Percentiles rank a stretch among this genome's conserved stretches.
These are phyloP conservation scores for Seriola dumerili DNA, from an alignment of 2,113 vertebrate genomes.

Conservation along the genomic window DNA sequence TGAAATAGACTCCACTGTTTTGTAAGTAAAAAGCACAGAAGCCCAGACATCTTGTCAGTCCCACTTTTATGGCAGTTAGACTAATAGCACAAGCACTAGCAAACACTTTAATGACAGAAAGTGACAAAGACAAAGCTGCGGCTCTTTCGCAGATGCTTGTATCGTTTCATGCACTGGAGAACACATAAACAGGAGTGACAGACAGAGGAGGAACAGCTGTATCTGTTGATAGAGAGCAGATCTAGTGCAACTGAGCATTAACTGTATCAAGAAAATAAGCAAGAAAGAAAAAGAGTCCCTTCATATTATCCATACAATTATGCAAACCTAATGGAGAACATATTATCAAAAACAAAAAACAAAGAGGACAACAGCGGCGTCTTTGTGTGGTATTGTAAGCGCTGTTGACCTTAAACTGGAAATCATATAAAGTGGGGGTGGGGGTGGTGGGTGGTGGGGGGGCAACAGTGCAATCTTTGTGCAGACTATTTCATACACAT, in stretches of 20 bases:
- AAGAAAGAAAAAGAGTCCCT: constrained; percentile 5
- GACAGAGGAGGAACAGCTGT: constrained; percentile 32
- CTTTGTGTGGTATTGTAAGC: constrained; percentile 32
- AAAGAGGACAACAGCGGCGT: constrained; percentile 34
- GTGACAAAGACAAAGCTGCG: constrained; percentile 32
- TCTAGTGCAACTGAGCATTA: not conserved
- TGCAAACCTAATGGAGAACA: constrained; percentile 35
- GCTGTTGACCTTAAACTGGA: constrained; percentile 34
- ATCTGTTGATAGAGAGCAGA: not conserved
- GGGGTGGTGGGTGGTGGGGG: not conserved
- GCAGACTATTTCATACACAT: constrained; percentile 8
- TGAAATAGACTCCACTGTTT: not conserved
- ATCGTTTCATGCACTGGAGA: constrained; percentile 15
- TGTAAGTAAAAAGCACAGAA: constrained; percentile 22
- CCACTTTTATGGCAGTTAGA: constrained; percentile 13
- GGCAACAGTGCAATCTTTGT: constrained; percentile 56
- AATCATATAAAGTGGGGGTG: constrained; percentile 44
- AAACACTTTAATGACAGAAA: constrained; percentile 41
- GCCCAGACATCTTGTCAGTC: constrained; percentile 10
- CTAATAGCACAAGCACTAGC: constrained; percentile 20
- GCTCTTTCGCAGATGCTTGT: constrained; percentile 22
- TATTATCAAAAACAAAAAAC: constrained; percentile 14
- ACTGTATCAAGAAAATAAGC: not conserved
- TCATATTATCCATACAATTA: constrained; percentile 21
- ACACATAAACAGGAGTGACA: constrained; percentile 10